phyloP scores from a whole-genome alignment of 2,888 invertebrate genomes.

The Tolmerus cingulatus region DNA sequence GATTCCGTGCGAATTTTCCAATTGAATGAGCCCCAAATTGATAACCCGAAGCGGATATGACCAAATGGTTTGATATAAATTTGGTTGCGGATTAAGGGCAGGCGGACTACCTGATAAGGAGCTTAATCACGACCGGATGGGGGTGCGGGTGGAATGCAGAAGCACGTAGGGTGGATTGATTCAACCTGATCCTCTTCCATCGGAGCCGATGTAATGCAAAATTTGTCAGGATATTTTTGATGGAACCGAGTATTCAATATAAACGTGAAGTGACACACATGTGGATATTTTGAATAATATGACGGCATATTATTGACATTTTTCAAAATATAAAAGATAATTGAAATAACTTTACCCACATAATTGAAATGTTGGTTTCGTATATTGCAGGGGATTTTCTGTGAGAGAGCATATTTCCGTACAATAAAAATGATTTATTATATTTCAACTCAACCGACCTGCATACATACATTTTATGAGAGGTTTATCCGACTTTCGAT shows the following conservation, averaged over 20 bases:
- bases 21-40: not conserved
- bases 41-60: not conserved
- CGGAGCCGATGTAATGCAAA: not conserved
- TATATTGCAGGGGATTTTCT: not conserved
- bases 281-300: not conserved
- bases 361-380: not conserved
- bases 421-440: not conserved
- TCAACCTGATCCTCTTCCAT: not conserved
- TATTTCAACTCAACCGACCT: not conserved
- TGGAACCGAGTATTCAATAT: not conserved
- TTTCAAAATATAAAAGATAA: not conserved
- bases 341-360: not conserved
- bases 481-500: not conserved
- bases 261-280: not conserved
- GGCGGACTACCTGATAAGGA: not conserved
- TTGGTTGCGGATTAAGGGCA: not conserved
- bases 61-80: not conserved
- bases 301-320: not conserved
- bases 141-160: not conserved
- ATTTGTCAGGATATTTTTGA: not conserved
- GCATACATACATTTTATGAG: not conserved
- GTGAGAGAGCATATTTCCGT: not conserved
- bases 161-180: not conserved
- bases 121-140: not conserved
- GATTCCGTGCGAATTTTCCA: slow-evolving; percentile 1